Conservation (phyloP, 64 coral and sea anemone species). For the Montipora capricornis region DNA sequence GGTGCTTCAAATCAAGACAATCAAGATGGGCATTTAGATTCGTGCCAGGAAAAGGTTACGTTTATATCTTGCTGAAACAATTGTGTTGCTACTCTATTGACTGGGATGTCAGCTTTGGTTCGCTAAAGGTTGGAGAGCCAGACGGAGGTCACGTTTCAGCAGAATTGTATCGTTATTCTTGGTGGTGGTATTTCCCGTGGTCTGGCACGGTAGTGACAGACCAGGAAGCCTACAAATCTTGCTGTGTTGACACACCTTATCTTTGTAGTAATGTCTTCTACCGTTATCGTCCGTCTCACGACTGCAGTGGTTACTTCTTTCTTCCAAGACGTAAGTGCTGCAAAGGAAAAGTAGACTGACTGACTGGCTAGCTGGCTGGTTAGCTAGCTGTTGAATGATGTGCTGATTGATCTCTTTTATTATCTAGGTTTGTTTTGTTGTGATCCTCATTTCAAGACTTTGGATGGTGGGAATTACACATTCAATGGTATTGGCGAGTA, state of each 20-base stretch:
- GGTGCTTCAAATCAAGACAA: constrained; percentile 18
- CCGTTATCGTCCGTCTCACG: constrained; percentile 42
- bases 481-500: constrained; percentile 63
- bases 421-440: constrained; percentile 57
- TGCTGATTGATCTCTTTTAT: background rate
- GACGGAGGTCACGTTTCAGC: constrained; percentile 29
- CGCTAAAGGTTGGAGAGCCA: constrained; percentile 6
- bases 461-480: constrained; percentile 45
- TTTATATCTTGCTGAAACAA: constrained; percentile 6
- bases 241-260: constrained; percentile 48
- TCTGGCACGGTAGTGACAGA: background rate
- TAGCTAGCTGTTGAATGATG: background rate
- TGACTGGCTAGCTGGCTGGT: background rate
- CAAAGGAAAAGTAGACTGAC: background rate
- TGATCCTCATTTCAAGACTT: constrained; percentile 51
- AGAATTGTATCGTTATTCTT: background rate
- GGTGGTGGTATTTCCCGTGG: background rate
- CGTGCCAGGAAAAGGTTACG: background rate
- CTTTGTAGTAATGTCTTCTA: constrained; percentile 52
- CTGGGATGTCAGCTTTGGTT: background rate
- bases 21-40: background rate
- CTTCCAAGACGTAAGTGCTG: constrained; percentile 50
- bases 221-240: constrained; percentile 39
- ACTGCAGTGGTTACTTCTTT: background rate
- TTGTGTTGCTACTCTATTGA: constrained; percentile 53